Base-by-base conservation (phyloP, 2,888 invertebrate genomes). In the Pristionchus fissidentatus region DNA sequence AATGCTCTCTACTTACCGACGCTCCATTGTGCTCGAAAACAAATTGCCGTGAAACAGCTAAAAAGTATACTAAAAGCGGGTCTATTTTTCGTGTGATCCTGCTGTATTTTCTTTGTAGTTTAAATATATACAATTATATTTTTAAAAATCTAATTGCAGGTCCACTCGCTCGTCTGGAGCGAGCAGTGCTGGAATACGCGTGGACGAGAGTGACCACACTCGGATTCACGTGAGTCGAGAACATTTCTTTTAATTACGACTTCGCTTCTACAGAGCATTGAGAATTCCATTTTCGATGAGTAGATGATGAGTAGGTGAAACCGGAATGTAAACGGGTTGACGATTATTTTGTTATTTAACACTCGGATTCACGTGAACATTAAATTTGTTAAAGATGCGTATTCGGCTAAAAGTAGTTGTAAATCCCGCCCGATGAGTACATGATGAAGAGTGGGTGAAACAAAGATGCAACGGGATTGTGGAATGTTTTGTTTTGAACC, bases 121-220 rank as follows among this genome's bases (percentile, higher is more conserved):
- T 32, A 60, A 57, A 35, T 26, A 35, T 22, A 46, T 43, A 38
- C 79, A 38, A 79, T 70, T n/a, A 26, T 43, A 35, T 32, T 60
- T 60, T n/a, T 7, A 38, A 66, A 38, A 22, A 22, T 5, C 35
- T 55, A 83, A 62, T 78, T 84, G 85, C 52, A 81, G 87, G 85
- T 41, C 38, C 85, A 1, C 66, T 87, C 3, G 86, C 87, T 0
- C 60, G 83, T 22, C 66, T 89, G 82, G 88, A 89, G 66, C 62
- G 83, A 57, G 87, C 87, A 8, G 84, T 90, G 70, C 83, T 90
- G 32, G 86, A 88, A 73, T 87, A 87, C 60, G 87, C 86, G 4
- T 85, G 87, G 73, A 87, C 88, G 60, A 73, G 86, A 43, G 85
- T 87, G 13, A 79, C 84, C 55, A 85, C 83, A 22, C 83, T 87